Evolutionary conservation across 2,888 invertebrate genomes (phyloP).

Genomic region (Drosophila falleni): DNA sequence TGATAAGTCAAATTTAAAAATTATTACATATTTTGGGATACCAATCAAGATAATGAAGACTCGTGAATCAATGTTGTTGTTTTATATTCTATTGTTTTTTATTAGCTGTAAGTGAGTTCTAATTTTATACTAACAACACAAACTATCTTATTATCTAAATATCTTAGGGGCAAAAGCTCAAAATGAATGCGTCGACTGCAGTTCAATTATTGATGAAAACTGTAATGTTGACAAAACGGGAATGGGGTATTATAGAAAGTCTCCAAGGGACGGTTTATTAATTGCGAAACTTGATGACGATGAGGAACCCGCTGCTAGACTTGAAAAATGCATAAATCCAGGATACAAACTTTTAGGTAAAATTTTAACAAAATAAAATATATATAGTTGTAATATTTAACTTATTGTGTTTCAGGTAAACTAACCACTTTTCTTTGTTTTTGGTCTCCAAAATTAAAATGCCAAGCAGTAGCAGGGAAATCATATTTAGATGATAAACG

Average conservation of each 20-base stretch:
- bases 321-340: constrained; percentile 12
- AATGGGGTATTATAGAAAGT: background rate
- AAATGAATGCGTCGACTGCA: constrained; percentile 12
- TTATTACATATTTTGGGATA: background rate
- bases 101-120: background rate
- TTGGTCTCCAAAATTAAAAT: constrained; percentile 11
- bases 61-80: background rate
- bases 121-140: background rate
- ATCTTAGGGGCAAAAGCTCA: background rate
- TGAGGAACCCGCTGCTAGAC: background rate
- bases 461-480: background rate
- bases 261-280: background rate
- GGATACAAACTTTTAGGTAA: constrained; percentile 20
- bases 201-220: background rate
- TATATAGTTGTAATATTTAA: background rate
- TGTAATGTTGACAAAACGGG: constrained; percentile 2
- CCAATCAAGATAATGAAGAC: background rate
- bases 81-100: background rate
- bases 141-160: no score
- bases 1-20: background rate
- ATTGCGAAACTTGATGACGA: background rate
- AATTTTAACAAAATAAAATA: no score
- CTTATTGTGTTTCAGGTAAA: background rate
- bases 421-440: constrained; percentile 2
- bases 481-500: background rate